Conservation (phyloP, 1,140 invertebrate species). For the Amyelois transitella region DNA sequence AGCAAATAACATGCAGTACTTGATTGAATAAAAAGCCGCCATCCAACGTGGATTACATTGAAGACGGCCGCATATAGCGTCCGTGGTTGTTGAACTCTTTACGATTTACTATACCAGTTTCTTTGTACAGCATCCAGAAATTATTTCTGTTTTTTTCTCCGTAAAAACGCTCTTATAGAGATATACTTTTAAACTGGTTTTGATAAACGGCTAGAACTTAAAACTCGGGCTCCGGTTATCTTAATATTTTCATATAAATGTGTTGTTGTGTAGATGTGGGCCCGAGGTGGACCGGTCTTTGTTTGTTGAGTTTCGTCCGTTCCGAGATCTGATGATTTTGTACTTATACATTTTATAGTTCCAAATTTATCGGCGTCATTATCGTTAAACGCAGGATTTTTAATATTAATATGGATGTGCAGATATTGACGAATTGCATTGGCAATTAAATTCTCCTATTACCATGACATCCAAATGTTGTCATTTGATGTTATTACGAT, state of each 20-base stretch:
- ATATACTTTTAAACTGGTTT: slow-evolving; percentile 9
- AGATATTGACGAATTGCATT: too few relatives aligned
- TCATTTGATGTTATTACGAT: too few relatives aligned
- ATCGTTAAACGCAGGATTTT: too few relatives aligned
- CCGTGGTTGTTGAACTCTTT: neutral
- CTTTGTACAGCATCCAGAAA: neutral
- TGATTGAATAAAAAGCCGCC: too few relatives aligned
- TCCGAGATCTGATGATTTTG: too few relatives aligned
- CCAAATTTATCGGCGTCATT: too few relatives aligned
- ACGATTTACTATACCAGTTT: neutral
- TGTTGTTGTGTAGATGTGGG: slow-evolving; percentile 15
- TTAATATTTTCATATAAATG: slow-evolving; percentile 40
- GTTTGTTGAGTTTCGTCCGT: slow-evolving; percentile 28
- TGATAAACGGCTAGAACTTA: slow-evolving; percentile 9
- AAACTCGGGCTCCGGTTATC: slow-evolving; percentile 11
- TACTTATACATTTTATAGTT: too few relatives aligned
- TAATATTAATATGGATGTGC: too few relatives aligned
- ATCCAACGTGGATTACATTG: too few relatives aligned
- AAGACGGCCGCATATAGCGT: neutral
- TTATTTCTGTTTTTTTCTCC: slow-evolving; percentile 1
- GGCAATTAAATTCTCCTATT: too few relatives aligned
- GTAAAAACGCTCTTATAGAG: slow-evolving; percentile 9
- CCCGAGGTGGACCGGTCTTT: slow-evolving; percentile 35
- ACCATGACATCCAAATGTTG: too few relatives aligned
- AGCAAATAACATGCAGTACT: too few relatives aligned